Conservation (phyloP, 2,797 vertebrate genomes). For the Trachurus trachurus region DNA sequence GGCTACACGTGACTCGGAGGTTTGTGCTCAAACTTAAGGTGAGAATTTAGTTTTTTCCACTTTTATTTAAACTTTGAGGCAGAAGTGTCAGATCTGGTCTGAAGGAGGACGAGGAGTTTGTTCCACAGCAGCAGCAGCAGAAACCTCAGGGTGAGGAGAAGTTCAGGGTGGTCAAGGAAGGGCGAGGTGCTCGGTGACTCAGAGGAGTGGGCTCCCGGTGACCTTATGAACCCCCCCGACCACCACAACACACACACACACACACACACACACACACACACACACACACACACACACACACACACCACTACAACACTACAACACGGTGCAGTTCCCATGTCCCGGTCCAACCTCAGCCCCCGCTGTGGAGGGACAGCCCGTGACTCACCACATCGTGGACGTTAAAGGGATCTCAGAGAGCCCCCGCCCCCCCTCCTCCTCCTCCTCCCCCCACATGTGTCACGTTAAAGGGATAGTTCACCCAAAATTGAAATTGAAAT, state of each 20-base stretch:
- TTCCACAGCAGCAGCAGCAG: constrained; percentile 22
- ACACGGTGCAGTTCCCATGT: constrained; percentile 48
- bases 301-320: constrained; percentile 5
- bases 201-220: constrained; percentile 46
- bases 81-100: too few species aligned
- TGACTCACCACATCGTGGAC: constrained; percentile 74
- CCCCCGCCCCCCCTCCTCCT: constrained; percentile 50
- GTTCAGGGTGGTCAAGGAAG: constrained; percentile 51
- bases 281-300: background rate
- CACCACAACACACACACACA: constrained; percentile 1
- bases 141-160: constrained; percentile 24
- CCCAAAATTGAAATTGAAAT: too few species aligned
- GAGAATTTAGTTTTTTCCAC: too few species aligned
- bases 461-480: too few species aligned
- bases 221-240: constrained; percentile 35
- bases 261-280: constrained; percentile 3
- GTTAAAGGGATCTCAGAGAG: constrained; percentile 49
- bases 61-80: too few species aligned
- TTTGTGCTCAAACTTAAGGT: too few species aligned
- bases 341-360: constrained; percentile 66
- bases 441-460: constrained; percentile 66
- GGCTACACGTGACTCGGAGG: too few species aligned
- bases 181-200: constrained; percentile 66
- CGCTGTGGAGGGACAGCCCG: constrained; percentile 56
- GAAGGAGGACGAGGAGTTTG: too few species aligned